These are phyloP conservation scores for Nebria brevicollis DNA, from an alignment of 2,888 invertebrate genomes.

Conservation along the genomic window DNA sequence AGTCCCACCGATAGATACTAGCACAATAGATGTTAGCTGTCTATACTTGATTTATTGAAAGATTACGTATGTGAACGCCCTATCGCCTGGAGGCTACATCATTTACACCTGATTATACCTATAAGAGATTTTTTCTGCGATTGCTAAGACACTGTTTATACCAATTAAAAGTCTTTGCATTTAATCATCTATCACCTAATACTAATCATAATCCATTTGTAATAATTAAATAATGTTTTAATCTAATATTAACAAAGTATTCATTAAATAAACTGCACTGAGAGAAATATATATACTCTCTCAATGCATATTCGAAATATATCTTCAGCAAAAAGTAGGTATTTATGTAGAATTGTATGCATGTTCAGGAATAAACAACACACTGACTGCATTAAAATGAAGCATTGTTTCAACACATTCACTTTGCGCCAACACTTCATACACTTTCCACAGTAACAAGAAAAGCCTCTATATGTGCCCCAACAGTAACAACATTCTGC, in stretches of 20 bases:
- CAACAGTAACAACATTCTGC: not conserved
- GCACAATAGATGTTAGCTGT: slow-evolving; percentile 19
- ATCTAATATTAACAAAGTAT: no score
- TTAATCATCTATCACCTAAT: no score
- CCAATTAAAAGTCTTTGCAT: no score
- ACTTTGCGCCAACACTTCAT: slow-evolving; percentile 3
- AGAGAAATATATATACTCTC: no score
- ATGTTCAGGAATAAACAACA: slow-evolving; percentile 8
- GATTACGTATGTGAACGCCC: not conserved
- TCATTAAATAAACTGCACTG: no score
- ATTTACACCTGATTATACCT: not conserved
- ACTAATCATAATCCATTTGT: no score
- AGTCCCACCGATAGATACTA: slow-evolving; percentile 25
- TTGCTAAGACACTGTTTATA: not conserved
- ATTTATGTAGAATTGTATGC: not conserved
- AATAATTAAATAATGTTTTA: no score
- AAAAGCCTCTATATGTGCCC: slow-evolving; percentile 8
- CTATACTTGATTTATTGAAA: slow-evolving; percentile 23
- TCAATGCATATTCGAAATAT: no score
- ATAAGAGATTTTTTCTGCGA: not conserved
- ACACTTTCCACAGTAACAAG: not conserved
- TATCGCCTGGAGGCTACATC: not conserved
- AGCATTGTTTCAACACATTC: slow-evolving; percentile 34
- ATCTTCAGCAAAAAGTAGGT: no score
- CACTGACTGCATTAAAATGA: slow-evolving; percentile 14